Base-by-base conservation (phyloP, 2,797 vertebrate genomes). In the Muscicapa comitata region DNA sequence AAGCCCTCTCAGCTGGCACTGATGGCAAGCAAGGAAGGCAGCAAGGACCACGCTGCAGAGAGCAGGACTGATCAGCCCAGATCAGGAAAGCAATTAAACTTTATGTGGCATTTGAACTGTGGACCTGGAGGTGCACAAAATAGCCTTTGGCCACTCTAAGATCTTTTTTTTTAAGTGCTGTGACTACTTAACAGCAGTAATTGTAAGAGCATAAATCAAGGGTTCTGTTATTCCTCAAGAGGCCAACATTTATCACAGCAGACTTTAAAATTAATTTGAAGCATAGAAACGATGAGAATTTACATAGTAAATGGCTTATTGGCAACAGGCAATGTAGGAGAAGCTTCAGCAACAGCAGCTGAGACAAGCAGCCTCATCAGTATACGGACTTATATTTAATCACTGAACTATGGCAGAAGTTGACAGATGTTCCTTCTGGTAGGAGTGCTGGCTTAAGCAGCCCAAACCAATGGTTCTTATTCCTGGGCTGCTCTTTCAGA, bases 31-130 rank as follows among this genome's bases (percentile, higher is more conserved):
- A 5, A 79, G 59, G 74, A 5, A 71, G 73, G 86, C 80, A 81
- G 70, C 13, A 47, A 80, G 37, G 37, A 35, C 55, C 25, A n/a
- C 0, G 8, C 51, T 75, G 71, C 73, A 70, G 70, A 88, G 75
- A 94, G 93, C 38, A 48, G 76, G 61, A 55, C 61, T 51, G 67
- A 92, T 74, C 53, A 67, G 59, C 80, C 51, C 18, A 35, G 53
- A 74, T 73, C 63, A 88, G 85, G 45, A 93, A 86, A 91, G 86
- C 88, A 93, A 88, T 90, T 94, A 94, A 97, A 94, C 85, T 96
- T 94, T 86, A 90, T 35, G 55, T 88, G 94, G 90, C 92, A 91
- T 95, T 94, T 96, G 95, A 96, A 94, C 82, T 93, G 63, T 79
- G 71, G 76, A 94, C 95, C 76, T 67, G 63, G 54, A 97, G 89